phyloP scores from a whole-genome alignment of 2,797 vertebrate genomes.

The Sebastes wilsoni region DNA sequence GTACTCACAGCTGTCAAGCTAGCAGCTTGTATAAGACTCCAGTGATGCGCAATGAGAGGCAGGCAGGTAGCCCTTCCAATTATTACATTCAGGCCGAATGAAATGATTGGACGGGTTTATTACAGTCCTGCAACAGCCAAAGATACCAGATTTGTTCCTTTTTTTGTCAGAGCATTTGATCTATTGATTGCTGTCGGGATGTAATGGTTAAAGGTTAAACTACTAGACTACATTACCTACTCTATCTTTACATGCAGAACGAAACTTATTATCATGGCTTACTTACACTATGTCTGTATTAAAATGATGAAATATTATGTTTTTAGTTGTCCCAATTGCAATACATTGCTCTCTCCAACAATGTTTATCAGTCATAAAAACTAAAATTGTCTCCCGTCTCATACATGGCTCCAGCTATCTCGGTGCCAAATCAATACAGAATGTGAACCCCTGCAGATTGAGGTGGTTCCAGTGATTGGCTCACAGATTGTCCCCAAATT shows the following conservation, averaged over 20 bases:
- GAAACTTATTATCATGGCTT: not conserved
- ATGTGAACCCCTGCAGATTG: slow-evolving; percentile 60
- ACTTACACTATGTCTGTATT: not conserved
- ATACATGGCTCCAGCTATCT: not conserved
- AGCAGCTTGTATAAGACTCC: not conserved
- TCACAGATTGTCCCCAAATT: slow-evolving; percentile 65
- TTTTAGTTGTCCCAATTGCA: not conserved
- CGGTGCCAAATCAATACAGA: slow-evolving; percentile 66
- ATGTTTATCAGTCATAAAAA: slow-evolving; percentile 37
- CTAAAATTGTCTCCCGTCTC: slow-evolving; percentile 1
- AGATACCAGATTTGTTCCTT: not conserved
- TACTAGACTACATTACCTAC: too few relatives aligned
- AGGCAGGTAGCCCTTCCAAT: not conserved
- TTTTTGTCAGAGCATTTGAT: too few relatives aligned
- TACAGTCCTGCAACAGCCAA: too few relatives aligned
- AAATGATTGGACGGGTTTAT: too few relatives aligned
- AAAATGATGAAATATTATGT: not conserved
- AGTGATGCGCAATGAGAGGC: not conserved
- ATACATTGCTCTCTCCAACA: not conserved
- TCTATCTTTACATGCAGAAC: not conserved
- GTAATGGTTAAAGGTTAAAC: too few relatives aligned
- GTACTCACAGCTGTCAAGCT: not conserved
- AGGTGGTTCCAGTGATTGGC: slow-evolving; percentile 63
- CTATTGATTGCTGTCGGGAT: too few relatives aligned
- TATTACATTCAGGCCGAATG: too few relatives aligned